phyloP scores from a whole-genome alignment of 2,888 invertebrate species.

The Sinodicranocentrus sp. region DNA sequence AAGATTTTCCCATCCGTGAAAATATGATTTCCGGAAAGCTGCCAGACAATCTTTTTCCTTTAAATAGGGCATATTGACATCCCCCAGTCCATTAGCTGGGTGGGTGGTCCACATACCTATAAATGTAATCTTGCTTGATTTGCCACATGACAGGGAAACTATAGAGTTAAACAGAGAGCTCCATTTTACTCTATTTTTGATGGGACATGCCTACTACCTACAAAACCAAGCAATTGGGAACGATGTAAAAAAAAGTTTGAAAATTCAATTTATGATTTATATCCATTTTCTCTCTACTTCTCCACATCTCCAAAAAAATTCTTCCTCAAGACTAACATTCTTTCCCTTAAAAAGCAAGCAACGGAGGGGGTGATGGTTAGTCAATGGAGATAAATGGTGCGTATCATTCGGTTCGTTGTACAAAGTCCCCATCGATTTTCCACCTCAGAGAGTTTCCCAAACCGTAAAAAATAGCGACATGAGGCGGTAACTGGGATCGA shows the following conservation, averaged over 20 bases:
- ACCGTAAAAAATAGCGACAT: slow-evolving; percentile 10
- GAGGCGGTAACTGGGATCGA: slow-evolving; percentile 15
- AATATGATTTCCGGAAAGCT: slow-evolving; percentile 20
- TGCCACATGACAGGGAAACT: not conserved
- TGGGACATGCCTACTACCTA: no score
- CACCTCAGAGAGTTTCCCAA: slow-evolving; percentile 43
- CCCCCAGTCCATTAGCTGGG: not conserved
- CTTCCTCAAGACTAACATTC: not conserved
- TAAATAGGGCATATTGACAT: not conserved
- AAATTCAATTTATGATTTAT: slow-evolving; percentile 59
- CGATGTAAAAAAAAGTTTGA: slow-evolving; percentile 48
- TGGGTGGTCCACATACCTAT: not conserved
- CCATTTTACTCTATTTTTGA: slow-evolving; percentile 6
- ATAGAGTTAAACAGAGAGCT: slow-evolving; percentile 10
- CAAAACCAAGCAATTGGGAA: slow-evolving; percentile 7
- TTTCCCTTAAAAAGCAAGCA: slow-evolving; percentile 5
- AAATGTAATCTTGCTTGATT: not conserved
- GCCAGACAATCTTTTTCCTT: not conserved
- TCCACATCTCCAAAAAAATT: no score
- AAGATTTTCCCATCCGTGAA: not conserved
- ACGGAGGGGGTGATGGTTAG: slow-evolving; percentile 57
- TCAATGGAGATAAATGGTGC: slow-evolving; percentile 71
- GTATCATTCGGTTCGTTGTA: slow-evolving; percentile 67
- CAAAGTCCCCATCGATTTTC: slow-evolving; percentile 67
- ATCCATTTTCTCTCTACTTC: slow-evolving; percentile 1